Evolutionary conservation across 2,113 vertebrate species (phyloP).

Genomic region (Colius striatus): DNA sequence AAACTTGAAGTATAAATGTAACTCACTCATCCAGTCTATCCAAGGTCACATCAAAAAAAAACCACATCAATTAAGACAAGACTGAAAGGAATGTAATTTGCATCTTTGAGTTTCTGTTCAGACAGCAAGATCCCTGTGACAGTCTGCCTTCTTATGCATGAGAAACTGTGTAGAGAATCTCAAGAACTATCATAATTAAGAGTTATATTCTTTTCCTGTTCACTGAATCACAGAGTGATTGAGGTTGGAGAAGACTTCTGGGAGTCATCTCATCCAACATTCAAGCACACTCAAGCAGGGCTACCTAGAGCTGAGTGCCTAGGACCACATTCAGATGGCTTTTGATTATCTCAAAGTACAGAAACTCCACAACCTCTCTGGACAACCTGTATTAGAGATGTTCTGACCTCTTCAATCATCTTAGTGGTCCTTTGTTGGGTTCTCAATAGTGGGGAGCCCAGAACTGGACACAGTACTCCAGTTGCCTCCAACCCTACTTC

Average conservation of each 20-base stretch:
- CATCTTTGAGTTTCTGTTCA: neutral
- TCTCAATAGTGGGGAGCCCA: neutral
- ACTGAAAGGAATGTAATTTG: neutral
- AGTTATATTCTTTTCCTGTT: neutral
- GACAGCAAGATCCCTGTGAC: neutral
- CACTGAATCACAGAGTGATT: neutral
- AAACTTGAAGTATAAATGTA: neutral
- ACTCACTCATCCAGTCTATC: neutral
- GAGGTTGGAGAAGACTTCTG: neutral
- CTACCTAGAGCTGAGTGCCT: neutral
- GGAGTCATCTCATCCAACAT: neutral
- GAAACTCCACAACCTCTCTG: neutral
- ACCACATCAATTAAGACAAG: neutral
- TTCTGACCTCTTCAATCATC: neutral
- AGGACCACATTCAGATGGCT: neutral
- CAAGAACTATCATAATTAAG: neutral
- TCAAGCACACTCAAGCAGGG: neutral
- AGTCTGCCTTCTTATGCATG: neutral
- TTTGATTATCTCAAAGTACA: neutral
- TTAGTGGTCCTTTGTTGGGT: neutral
- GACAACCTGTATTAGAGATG: neutral
- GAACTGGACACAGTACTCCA: neutral
- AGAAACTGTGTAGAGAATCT: neutral
- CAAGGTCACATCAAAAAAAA: neutral
- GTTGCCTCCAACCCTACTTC: neutral